Evolutionary conservation across 2,888 invertebrate species (phyloP).

Genomic region (Laothoe populi): DNA sequence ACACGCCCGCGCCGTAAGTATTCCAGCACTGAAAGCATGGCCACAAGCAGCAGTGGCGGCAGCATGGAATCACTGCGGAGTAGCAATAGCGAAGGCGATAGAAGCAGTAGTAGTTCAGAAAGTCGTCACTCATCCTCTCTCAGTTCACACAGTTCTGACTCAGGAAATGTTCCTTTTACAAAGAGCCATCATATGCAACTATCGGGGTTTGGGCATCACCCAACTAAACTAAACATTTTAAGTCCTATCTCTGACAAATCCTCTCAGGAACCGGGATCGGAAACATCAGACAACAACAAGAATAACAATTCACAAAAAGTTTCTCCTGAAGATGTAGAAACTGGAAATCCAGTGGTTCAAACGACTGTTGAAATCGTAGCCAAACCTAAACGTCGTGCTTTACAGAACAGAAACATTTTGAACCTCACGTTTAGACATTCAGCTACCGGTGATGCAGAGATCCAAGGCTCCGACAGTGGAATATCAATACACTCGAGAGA

Average conservation of each 20-base stretch:
- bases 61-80: slow-evolving; percentile 95
- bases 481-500: slow-evolving; percentile 94
- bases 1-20: slow-evolving; percentile 85
- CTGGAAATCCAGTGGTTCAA: slow-evolving; percentile 71
- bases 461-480: slow-evolving; percentile 94
- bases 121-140: slow-evolving; percentile 93
- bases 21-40: slow-evolving; percentile 94
- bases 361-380: slow-evolving; percentile 80
- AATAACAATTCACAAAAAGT: slow-evolving; percentile 91
- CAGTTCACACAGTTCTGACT: slow-evolving; percentile 94
- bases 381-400: slow-evolving; percentile 87
- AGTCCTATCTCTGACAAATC: slow-evolving; percentile 96
- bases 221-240: slow-evolving; percentile 92
- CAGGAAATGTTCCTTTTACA: slow-evolving; percentile 86
- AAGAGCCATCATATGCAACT: slow-evolving; percentile 87
- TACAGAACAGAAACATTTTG: slow-evolving; percentile 91
- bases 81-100: slow-evolving; percentile 94
- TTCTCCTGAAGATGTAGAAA: slow-evolving; percentile 87
- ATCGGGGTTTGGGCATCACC: slow-evolving; percentile 89
- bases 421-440: slow-evolving; percentile 87
- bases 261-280: slow-evolving; percentile 93
- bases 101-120: slow-evolving; percentile 93
- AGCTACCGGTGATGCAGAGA: slow-evolving; percentile 88
- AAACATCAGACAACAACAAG: slow-evolving; percentile 92
- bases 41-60: slow-evolving; percentile 93